These are phyloP conservation scores for Physeter macrocephalus DNA, from an alignment of 2,113 vertebrate species.

Conservation along the genomic window DNA sequence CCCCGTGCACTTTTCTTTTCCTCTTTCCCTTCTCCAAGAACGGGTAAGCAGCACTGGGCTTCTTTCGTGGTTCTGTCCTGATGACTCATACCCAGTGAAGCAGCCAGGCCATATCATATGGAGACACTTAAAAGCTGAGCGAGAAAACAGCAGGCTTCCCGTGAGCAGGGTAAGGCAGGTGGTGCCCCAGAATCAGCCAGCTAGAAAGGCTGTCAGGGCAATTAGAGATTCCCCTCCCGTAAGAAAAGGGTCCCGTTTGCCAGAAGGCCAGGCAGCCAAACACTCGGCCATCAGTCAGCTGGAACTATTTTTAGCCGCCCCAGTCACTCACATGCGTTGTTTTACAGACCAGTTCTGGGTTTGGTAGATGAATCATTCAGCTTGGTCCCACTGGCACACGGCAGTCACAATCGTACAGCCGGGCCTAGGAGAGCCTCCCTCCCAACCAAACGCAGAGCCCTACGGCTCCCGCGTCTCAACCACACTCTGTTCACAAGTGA, in stretches of 20 bases:
- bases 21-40: neutral
- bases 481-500: neutral
- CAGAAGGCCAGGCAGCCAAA: neutral
- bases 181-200: neutral
- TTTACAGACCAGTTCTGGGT: neutral
- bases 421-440: neutral
- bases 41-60: neutral
- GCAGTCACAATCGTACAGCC: accelerated
- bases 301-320: neutral
- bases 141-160: neutral
- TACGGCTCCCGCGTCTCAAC: neutral
- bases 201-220: neutral
- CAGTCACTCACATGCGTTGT: accelerated
- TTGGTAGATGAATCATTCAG: neutral
- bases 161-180: neutral
- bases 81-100: neutral
- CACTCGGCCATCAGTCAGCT: neutral
- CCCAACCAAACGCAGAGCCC: neutral
- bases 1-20: neutral
- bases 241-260: neutral
- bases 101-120: neutral
- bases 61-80: neutral
- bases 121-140: neutral
- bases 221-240: neutral
- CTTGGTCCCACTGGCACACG: neutral